phyloP scores from a whole-genome alignment of 2,113 vertebrate genomes.

The Corythornis vintsioides region DNA sequence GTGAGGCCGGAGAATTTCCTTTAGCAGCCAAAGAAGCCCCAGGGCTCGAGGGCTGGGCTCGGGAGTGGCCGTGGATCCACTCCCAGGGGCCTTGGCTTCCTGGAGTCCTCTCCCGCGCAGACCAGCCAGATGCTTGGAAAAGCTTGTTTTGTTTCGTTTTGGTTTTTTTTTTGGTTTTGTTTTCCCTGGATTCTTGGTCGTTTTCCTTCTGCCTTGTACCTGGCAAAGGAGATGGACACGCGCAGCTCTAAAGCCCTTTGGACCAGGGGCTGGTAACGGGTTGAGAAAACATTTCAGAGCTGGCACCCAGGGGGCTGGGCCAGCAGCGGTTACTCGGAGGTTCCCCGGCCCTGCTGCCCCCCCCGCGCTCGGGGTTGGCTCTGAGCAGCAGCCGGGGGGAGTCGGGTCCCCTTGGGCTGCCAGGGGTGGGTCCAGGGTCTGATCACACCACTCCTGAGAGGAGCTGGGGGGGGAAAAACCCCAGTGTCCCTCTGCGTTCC shows the following conservation, averaged over 20 bases:
- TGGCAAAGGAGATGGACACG: not conserved
- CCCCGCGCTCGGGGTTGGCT: too few relatives aligned
- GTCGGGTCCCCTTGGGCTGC: too few relatives aligned
- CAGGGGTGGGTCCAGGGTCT: not conserved
- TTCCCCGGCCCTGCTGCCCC: too few relatives aligned
- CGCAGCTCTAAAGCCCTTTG: not conserved
- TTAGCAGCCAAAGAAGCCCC: slow-evolving; percentile 66
- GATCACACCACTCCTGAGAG: not conserved
- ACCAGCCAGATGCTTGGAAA: not conserved
- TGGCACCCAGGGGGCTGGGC: too few relatives aligned
- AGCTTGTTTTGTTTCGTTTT: not conserved
- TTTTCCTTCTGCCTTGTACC: not conserved
- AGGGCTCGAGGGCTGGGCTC: slow-evolving; percentile 44
- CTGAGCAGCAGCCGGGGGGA: too few relatives aligned
- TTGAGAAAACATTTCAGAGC: too few relatives aligned
- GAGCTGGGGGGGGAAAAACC: too few relatives aligned
- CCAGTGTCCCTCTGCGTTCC: not conserved
- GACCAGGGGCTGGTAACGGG: not conserved
- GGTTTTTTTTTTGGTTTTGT: not conserved
- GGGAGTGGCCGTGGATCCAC: not conserved
- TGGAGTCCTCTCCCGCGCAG: not conserved
- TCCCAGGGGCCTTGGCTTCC: slow-evolving; percentile 5
- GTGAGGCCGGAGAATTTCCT: slow-evolving; percentile 51
- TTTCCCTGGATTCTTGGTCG: not conserved
- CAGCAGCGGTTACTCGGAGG: too few relatives aligned